Evolutionary conservation across 2,113 vertebrate genomes (phyloP).

Genomic region (Syngnathus scovelli): DNA sequence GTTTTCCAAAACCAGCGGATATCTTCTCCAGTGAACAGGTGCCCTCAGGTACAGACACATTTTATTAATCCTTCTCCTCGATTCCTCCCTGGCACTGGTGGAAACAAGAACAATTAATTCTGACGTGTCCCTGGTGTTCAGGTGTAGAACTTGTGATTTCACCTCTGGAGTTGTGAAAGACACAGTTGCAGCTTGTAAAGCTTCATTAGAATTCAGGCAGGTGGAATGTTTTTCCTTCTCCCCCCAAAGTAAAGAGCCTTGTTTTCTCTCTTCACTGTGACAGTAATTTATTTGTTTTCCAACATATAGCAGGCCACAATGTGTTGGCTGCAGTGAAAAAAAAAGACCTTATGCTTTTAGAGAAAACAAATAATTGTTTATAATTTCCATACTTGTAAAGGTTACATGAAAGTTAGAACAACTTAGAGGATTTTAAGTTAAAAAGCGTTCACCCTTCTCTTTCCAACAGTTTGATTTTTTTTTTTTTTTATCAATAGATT

Average conservation of each 20-base stretch:
- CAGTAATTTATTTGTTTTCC: constrained; percentile 52
- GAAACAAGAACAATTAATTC: constrained; percentile 25
- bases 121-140: constrained; percentile 25
- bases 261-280: constrained; percentile 28
- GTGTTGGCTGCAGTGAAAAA: constrained; percentile 45
- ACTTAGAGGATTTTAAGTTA: not conserved
- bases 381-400: not conserved
- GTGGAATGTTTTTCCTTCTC: constrained; percentile 57
- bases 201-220: constrained; percentile 67
- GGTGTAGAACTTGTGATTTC: constrained; percentile 36
- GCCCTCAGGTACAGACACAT: constrained; percentile 8
- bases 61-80: constrained; percentile 10
- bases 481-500: too few relatives aligned
- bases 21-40: constrained; percentile 14
- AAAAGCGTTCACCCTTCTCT: not conserved
- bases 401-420: not conserved
- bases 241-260: not conserved
- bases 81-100: constrained; percentile 15
- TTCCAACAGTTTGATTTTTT: too few relatives aligned
- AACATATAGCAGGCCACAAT: constrained; percentile 35
- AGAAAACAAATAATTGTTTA: not conserved
- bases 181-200: constrained; percentile 47
- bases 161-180: constrained; percentile 66
- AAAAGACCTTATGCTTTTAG: constrained; percentile 33
- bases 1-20: constrained; percentile 21